These are phyloP conservation scores for Stichodactyla mertensii DNA, from an alignment of 64 coral and sea anemone genomes.

Conservation along the genomic window DNA sequence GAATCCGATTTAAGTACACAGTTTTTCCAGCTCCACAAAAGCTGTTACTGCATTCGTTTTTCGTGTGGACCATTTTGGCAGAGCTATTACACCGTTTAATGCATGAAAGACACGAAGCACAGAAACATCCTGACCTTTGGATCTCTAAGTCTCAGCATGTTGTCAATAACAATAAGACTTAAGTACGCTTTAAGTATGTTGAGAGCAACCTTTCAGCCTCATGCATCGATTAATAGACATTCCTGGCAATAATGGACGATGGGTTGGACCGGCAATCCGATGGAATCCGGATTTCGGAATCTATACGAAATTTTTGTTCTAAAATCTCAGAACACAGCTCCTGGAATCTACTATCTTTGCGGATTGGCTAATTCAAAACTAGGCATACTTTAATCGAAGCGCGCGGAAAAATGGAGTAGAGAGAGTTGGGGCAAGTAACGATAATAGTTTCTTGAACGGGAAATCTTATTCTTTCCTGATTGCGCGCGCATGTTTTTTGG, in stretches of 20 bases:
- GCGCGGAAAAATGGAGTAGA: no score
- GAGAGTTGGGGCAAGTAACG: no score
- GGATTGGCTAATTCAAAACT: no score
- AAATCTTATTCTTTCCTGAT: no score
- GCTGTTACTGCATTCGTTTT: neutral
- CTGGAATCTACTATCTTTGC: no score
- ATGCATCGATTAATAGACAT: neutral
- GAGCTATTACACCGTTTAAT: neutral
- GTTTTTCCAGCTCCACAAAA: no score
- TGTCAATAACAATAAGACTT: neutral
- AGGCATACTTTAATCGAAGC: no score
- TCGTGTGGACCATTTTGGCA: neutral
- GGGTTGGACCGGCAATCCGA: neutral
- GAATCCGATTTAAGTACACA: no score
- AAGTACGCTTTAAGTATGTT: neutral
- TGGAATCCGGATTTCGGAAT: neutral
- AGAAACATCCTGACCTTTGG: neutral
- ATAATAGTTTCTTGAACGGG: no score
- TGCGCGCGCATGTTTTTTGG: no score
- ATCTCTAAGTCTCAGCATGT: neutral
- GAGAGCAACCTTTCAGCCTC: neutral
- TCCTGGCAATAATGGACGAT: neutral
- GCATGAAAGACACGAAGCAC: neutral
- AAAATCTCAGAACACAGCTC: no score
- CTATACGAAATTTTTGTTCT: neutral